Conservation (phyloP, 2,113 vertebrate species). For the Plestiodon gilberti region DNA sequence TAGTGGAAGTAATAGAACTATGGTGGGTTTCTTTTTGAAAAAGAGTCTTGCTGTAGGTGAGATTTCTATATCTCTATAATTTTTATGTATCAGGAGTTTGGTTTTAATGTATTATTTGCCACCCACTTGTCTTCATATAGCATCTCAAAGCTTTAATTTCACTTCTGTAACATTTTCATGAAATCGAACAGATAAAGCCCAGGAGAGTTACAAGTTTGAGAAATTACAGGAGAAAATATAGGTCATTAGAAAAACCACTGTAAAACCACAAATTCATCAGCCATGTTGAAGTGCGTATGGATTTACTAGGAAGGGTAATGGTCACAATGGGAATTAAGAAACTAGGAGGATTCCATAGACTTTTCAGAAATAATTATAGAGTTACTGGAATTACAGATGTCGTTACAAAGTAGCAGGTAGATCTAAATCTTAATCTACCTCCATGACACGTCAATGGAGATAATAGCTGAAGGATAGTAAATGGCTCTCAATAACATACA, state of each 20-base stretch:
- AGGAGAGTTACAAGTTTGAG: conserved; percentile 23
- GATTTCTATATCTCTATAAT: conserved; percentile 23
- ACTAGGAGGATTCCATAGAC: conserved; percentile 18
- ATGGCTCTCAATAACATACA: conserved; percentile 7
- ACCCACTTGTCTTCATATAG: conserved; percentile 1
- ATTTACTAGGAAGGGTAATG: conserved; percentile 41
- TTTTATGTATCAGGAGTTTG: conserved; percentile 30
- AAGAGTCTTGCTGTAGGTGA: neutral
- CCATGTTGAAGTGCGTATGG: conserved; percentile 12
- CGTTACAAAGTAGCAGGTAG: neutral
- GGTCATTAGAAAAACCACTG: conserved; percentile 8
- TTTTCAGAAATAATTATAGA: conserved; percentile 15
- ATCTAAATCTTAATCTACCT: conserved; percentile 6
- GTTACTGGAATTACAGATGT: neutral
- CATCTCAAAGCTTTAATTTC: conserved; percentile 44
- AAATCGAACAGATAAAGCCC: conserved; percentile 19
- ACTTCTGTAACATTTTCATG: conserved; percentile 1
- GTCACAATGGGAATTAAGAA: conserved; percentile 18
- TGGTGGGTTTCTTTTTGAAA: conserved; percentile 5
- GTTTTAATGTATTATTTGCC: conserved; percentile 25
- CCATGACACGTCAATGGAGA: neutral
- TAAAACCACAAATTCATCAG: conserved; percentile 30
- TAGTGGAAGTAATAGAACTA: neutral
- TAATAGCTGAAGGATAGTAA: neutral
- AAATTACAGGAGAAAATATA: neutral